phyloP scores from a whole-genome alignment of 2,797 vertebrate species.

The Apodemus agrarius region DNA sequence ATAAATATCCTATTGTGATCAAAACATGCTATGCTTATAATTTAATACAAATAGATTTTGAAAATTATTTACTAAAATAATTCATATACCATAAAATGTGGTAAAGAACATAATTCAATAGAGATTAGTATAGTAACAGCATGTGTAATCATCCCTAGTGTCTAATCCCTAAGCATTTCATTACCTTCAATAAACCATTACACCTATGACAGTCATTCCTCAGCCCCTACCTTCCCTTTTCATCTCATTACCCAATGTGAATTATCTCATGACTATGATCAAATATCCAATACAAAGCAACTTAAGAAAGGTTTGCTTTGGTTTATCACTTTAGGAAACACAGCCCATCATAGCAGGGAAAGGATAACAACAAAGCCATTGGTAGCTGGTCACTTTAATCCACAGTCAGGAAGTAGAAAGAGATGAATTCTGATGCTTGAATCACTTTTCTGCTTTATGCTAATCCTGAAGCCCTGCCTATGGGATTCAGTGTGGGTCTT shows the following conservation, averaged over 20 bases:
- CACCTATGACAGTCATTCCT: neutral
- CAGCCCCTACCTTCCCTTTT: neutral
- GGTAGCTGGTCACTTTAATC: neutral
- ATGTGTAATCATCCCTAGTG: neutral
- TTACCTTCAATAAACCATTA: neutral
- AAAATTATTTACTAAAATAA: slow-evolving; percentile 2
- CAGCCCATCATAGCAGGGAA: no score
- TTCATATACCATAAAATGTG: neutral
- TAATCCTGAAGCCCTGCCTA: neutral
- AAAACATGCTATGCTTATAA: neutral
- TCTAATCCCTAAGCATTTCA: slow-evolving; percentile 23
- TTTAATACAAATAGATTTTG: neutral
- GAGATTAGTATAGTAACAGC: neutral
- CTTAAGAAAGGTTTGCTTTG: neutral
- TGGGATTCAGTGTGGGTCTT: neutral
- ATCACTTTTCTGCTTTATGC: neutral
- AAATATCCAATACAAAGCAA: neutral
- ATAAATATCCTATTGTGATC: neutral
- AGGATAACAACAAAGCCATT: neutral
- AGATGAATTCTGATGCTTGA: no score
- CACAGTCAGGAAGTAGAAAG: neutral
- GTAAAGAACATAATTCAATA: neutral
- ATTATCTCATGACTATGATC: neutral
- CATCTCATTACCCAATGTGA: neutral
- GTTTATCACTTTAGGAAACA: neutral